These are phyloP conservation scores for Plectropomus leopardus DNA, from an alignment of 2,113 vertebrate species.

Conservation along the genomic window DNA sequence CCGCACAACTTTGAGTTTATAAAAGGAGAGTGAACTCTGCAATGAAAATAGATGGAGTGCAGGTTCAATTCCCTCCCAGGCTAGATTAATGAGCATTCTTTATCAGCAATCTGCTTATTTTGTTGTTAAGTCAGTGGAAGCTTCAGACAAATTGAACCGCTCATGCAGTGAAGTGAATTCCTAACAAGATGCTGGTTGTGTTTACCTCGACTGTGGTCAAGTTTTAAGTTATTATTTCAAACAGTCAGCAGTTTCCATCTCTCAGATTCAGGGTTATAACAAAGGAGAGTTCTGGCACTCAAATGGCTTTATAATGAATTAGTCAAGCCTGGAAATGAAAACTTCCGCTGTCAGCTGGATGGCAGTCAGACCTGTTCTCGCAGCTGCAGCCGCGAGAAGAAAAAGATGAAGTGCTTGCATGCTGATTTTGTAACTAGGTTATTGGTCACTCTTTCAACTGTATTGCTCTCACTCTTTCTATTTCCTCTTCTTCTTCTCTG, in stretches of 20 bases:
- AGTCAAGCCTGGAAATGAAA: slow-evolving; percentile 72
- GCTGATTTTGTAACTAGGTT: slow-evolving; percentile 69
- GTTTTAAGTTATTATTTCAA: slow-evolving; percentile 54
- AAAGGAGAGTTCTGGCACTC: slow-evolving; percentile 45
- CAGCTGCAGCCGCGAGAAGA: slow-evolving; percentile 24
- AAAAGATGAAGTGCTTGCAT: slow-evolving; percentile 55
- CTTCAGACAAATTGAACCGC: slow-evolving; percentile 49
- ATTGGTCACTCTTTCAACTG: slow-evolving; percentile 35
- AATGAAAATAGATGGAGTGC: slow-evolving; percentile 14
- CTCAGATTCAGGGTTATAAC: slow-evolving; percentile 51
- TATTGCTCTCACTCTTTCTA: not conserved
- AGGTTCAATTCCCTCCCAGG: slow-evolving; percentile 16
- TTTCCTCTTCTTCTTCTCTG: not conserved
- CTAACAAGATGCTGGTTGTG: slow-evolving; percentile 38
- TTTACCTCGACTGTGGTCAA: slow-evolving; percentile 35
- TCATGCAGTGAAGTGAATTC: slow-evolving; percentile 33
- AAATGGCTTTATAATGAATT: slow-evolving; percentile 76
- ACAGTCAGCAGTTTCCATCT: slow-evolving; percentile 64
- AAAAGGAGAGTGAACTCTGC: slow-evolving; percentile 30
- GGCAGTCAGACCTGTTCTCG: slow-evolving; percentile 49
- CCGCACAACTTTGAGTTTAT: slow-evolving; percentile 19
- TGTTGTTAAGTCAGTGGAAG: not conserved
- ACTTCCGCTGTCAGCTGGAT: slow-evolving; percentile 61
- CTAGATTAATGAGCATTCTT: slow-evolving; percentile 61
- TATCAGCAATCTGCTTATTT: slow-evolving; percentile 68